These are phyloP conservation scores for Heliconius himera DNA, from an alignment of 1,140 invertebrate genomes.

Conservation along the genomic window DNA sequence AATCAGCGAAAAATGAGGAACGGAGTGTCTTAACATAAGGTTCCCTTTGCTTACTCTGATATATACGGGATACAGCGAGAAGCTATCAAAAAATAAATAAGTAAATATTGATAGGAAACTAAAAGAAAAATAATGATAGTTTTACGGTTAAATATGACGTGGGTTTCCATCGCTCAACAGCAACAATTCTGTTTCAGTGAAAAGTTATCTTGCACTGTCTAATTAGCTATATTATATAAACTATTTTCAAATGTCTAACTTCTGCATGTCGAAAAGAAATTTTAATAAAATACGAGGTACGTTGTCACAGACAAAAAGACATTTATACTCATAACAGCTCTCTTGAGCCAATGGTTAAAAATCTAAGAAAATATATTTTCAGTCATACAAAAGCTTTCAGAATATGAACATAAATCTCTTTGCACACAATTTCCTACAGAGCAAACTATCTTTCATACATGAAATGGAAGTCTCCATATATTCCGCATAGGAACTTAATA, in stretches of 20 bases:
- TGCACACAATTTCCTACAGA: slow-evolving; percentile 14
- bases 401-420: slow-evolving; percentile 22
- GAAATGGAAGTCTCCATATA: slow-evolving; percentile 13
- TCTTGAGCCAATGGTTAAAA: not conserved
- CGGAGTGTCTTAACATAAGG: not conserved
- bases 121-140: too few species aligned
- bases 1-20: not conserved
- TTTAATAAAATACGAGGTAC: too few species aligned
- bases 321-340: not conserved
- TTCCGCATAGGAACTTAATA: slow-evolving; percentile 21
- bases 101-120: too few species aligned
- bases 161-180: too few species aligned
- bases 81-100: not conserved
- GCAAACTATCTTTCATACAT: slow-evolving; percentile 26
- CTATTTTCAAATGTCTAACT: too few species aligned
- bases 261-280: too few species aligned
- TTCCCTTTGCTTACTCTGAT: not conserved
- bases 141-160: too few species aligned
- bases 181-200: too few species aligned
- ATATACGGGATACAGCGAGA: not conserved
- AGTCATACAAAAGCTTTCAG: not conserved
- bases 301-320: not conserved
- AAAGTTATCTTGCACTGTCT: too few species aligned
- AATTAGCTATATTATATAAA: too few species aligned
- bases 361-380: not conserved